Base-by-base conservation (phyloP, 2,888 invertebrate species). In the Myopa testacea region DNA sequence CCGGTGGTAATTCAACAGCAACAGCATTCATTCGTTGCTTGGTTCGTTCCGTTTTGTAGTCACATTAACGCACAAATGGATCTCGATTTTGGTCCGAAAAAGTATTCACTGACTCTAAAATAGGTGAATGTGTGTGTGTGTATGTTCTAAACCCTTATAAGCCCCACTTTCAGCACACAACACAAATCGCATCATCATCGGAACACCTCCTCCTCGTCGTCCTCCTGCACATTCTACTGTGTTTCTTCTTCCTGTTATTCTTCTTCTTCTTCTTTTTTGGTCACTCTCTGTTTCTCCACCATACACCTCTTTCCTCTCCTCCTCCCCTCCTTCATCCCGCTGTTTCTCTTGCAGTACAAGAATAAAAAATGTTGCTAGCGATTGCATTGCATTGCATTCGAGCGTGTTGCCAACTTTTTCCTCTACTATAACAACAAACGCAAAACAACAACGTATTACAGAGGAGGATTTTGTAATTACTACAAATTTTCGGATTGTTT, bases 51-150 rank as follows among this genome's bases (percentile, higher is more conserved):
- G 55, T 55, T 55, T 65, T 68, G 60, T 69, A 68, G 75, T 75
- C 75, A 69, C 60, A 75, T 75, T 75, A 75, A 68, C 68, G 75
- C 75, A 69, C 58, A 75, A 75, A 69, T 60, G 68, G 55, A 58
- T 74, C 65, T 34, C 60, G 52, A 19, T 26, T 69, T 5, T 14
- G 40, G 12, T 7, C 40, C 3, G 26, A 62, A 62, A 62, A 58
- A 71, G 37, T 70, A 37, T 55, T 26, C 26, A 34, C 40, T 26
- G 12, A 65, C 12, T 26, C 4, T 1, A 34, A 16, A 34, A n/a
- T 67, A 6, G 19, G n/a, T 45, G 50, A n/a, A 45, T 69, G 52
- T 38, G 12, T 71, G 37, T 38, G 38, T 50, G 37, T 60, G 62
- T 63, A 16, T 6, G 19, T 73, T 19, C 37, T 4, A 38, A 71